A percentile compares a stretch with the other conserved stretches of the same genome.
Conservation (phyloP, 1,140 invertebrate genomes). For the Prorops nasuta region DNA sequence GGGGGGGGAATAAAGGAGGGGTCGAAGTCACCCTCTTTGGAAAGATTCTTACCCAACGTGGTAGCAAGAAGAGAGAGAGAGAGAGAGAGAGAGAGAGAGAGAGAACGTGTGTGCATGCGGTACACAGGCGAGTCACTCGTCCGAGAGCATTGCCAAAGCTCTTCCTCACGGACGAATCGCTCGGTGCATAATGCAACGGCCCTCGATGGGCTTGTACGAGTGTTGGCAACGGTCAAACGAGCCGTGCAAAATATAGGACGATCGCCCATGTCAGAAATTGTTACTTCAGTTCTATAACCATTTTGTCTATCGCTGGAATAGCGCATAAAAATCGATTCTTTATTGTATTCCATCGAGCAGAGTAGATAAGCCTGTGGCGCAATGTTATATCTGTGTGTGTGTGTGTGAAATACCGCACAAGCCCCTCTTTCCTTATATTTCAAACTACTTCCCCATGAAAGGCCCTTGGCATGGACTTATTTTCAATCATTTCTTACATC, state of each 20-base stretch:
- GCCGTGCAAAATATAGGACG: constrained; percentile 32
- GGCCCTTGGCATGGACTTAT: no score
- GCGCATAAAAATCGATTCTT: not conserved
- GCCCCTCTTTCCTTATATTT: no score
- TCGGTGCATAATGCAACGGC: constrained; percentile 29
- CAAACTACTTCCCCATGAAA: no score
- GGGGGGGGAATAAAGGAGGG: no score
- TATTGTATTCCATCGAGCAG: not conserved
- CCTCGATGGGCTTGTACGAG: constrained; percentile 25
- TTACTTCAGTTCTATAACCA: not conserved
- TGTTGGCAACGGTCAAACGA: constrained; percentile 37
- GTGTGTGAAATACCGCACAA: no score
- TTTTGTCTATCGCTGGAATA: constrained; percentile 10
- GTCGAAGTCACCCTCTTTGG: constrained; percentile 1
- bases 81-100: no score
- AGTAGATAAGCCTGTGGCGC: no score
- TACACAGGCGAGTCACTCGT: not conserved
- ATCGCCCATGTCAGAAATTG: constrained; percentile 16
- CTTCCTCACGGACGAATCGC: constrained; percentile 35
- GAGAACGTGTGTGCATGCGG: no score
- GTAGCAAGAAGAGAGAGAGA: no score
- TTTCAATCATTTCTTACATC: no score
- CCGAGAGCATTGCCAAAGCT: constrained; percentile 41
- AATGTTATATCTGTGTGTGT: no score
- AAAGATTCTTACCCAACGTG: constrained; percentile 13